Percentiles rank a stretch among this genome's conserved stretches.
phyloP scores from a whole-genome alignment of 2,797 vertebrate genomes.

The Parauchenoglanis ngamensis region DNA sequence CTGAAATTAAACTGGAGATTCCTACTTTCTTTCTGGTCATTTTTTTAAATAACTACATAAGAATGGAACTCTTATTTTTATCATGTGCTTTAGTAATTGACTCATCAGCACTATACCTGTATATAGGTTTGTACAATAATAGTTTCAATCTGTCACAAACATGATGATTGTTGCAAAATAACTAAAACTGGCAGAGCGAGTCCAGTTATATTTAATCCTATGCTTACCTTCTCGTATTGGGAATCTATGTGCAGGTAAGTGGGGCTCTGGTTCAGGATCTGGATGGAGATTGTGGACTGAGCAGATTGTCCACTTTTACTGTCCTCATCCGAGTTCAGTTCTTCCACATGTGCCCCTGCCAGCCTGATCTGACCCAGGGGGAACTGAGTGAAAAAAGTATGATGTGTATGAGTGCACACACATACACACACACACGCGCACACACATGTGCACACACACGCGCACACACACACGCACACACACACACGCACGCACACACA shows the following conservation, averaged over 20 bases:
- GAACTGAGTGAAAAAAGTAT: conserved; percentile 76
- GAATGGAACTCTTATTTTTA: neutral
- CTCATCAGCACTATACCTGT: neutral
- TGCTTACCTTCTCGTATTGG: conserved; percentile 86
- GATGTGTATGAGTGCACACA: conserved; percentile 8
- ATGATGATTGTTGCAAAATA: neutral
- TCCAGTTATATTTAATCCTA: neutral
- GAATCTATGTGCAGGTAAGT: conserved; percentile 91
- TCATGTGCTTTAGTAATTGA: neutral
- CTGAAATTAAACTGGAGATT: neutral
- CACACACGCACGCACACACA: no score
- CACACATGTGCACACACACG: no score
- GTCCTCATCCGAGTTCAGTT: conserved; percentile 89
- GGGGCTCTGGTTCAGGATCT: conserved; percentile 88
- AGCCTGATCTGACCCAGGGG: conserved; percentile 97
- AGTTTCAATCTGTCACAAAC: neutral
- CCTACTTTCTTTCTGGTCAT: neutral
- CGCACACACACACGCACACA: no score
- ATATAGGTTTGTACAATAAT: neutral
- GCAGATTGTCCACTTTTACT: conserved; percentile 82
- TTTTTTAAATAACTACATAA: neutral
- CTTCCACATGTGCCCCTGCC: conserved; percentile 89
- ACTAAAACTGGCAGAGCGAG: neutral
- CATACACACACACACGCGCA: neutral
- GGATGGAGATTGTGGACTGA: conserved; percentile 83